Conservation (phyloP, 2,797 vertebrate genomes). For the Coregonus suidteri region DNA sequence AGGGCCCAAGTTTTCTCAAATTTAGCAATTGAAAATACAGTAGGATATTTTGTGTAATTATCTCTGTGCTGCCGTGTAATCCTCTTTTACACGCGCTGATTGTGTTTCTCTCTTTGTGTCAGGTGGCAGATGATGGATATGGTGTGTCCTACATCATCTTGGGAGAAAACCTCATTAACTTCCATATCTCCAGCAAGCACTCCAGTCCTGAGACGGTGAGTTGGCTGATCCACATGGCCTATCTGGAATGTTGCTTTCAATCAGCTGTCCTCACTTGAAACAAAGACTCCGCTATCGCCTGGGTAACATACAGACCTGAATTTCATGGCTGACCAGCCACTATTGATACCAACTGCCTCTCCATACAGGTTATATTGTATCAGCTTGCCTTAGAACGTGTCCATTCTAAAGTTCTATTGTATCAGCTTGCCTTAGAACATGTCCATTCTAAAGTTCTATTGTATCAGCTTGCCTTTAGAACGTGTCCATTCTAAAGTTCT, state of each 20-base stretch:
- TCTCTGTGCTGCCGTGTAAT: neutral
- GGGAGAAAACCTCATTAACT: constrained; percentile 88
- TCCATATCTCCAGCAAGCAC: constrained; percentile 94
- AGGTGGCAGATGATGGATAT: constrained; percentile 97
- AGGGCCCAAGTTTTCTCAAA: neutral
- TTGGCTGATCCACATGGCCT: neutral
- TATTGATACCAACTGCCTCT: too few relatives aligned
- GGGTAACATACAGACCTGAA: neutral
- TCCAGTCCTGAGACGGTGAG: constrained; percentile 92
- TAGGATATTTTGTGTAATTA: too few relatives aligned
- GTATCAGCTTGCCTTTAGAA: neutral
- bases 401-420: neutral
- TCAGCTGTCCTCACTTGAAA: neutral
- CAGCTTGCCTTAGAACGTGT: neutral
- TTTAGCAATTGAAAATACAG: neutral
- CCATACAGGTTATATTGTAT: too few relatives aligned
- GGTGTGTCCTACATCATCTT: constrained; percentile 96
- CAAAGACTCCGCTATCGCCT: neutral
- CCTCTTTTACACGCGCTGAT: neutral
- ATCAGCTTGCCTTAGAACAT: too few relatives aligned
- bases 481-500: neutral
- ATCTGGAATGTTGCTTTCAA: neutral
- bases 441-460: neutral
- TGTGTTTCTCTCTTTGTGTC: constrained; percentile 3
- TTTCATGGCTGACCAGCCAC: neutral